A percentile compares a stretch with the other conserved stretches of the same genome.
These are phyloP conservation scores for Pungitius pungitius DNA, from an alignment of 2,113 vertebrate genomes.

Conservation along the genomic window DNA sequence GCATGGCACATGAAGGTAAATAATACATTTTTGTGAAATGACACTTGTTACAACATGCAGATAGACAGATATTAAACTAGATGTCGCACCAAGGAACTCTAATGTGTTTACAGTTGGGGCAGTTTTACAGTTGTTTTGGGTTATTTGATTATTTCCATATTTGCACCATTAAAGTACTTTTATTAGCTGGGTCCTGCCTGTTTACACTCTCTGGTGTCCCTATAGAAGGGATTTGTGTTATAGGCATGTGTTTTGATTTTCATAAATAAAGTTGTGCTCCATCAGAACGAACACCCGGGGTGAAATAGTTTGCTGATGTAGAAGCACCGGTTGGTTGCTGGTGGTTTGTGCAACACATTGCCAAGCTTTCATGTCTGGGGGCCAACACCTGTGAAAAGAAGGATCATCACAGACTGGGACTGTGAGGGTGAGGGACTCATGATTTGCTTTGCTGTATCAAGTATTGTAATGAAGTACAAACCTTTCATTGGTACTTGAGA, in stretches of 20 bases:
- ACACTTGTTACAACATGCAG: neutral
- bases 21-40: constrained; percentile 43
- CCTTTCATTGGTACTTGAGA: neutral
- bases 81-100: neutral
- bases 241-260: neutral
- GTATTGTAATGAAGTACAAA: neutral
- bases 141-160: neutral
- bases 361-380: neutral
- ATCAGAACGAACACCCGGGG: neutral
- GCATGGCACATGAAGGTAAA: constrained; percentile 61
- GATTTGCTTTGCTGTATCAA: neutral
- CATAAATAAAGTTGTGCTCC: neutral
- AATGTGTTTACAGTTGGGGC: neutral
- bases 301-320: neutral
- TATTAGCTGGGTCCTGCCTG: neutral
- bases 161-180: neutral
- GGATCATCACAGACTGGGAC: constrained; percentile 3
- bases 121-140: neutral
- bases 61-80: neutral
- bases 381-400: neutral
- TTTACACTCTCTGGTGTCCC: neutral
- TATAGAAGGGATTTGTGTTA: neutral
- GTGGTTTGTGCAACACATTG: neutral
- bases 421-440: neutral
- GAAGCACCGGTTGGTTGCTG: neutral